These are phyloP conservation scores for Cavia aperea DNA, from an alignment of 2,113 vertebrate genomes.

Conservation along the genomic window DNA sequence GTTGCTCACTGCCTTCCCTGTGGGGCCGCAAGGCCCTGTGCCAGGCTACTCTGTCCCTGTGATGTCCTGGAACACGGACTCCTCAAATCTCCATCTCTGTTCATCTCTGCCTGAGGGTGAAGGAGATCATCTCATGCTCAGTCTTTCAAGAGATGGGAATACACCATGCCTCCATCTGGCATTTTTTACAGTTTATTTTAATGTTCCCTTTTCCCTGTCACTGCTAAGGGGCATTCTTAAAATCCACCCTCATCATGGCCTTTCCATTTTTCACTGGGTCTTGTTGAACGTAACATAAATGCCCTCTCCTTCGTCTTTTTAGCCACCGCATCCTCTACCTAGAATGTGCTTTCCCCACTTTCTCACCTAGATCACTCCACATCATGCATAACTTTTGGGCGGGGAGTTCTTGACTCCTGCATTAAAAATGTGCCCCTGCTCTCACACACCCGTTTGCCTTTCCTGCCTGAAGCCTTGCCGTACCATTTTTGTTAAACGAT, in stretches of 20 bases:
- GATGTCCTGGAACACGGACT: neutral
- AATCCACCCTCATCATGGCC: neutral
- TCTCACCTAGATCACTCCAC: too few species aligned
- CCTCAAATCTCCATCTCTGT: neutral
- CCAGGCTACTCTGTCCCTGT: neutral
- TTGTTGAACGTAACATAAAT: neutral
- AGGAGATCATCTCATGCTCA: neutral
- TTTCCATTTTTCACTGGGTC: too few species aligned
- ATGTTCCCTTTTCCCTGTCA: neutral
- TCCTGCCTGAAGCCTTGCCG: fast-evolving
- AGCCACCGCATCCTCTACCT: neutral
- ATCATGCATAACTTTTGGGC: neutral
- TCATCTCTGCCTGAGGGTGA: neutral
- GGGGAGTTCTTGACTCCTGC: too few species aligned
- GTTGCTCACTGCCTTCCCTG: too few species aligned
- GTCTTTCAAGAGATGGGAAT: too few species aligned
- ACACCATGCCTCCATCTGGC: neutral
- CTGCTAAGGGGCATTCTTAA: neutral
- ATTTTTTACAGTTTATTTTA: neutral
- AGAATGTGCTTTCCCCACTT: neutral
- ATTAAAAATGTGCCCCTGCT: neutral
- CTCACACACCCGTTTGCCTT: fast-evolving
- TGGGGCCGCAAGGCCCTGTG: neutral
- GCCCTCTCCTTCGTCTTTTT: neutral
- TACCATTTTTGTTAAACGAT: neutral